Evolutionary conservation across 2,113 vertebrate genomes (phyloP), one percentile per base, ranked within the genome.

Genomic region (Tachuris rubrigastra): DNA sequence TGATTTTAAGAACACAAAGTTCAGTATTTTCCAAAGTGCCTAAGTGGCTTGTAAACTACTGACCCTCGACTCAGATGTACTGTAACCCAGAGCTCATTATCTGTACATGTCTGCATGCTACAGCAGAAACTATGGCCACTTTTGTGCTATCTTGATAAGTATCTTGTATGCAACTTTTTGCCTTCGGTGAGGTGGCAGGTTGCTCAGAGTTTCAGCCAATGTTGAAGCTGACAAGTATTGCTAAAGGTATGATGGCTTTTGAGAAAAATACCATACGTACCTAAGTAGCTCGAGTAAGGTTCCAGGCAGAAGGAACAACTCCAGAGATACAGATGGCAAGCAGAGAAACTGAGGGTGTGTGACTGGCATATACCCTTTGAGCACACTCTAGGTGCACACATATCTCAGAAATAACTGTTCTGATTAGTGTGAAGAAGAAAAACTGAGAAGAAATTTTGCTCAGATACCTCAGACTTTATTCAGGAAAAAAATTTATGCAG

Each of bases 361-460:
- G 89, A 92, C 65, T 50, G 60, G 47, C 60, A 47, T 42, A 59
- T 20, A 80, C 44, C 44, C 85, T 80, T 31, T 77, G 59, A 92
- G 56, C 39, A 90, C 47, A 81, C 31, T 22, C 56, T 53, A 41
- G n/a, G 71, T 82, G 56, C 27, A 69, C 9, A 19, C 5, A 52
- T 25, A 47, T 31, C 76, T 87, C 50, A 55, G 62, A 87, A 92
- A 92, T 80, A 87, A 84, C 31, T 39, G 78, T 77, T 93, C 82
- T 9, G 5, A 89, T 73, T 47, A 81, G 59, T 10, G 9, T 21
- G 74, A 95, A 69, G 65, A 87, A 30, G 30, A 33, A 81, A 88
- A 87, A 56, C 30, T 31, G 33, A 65, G 37, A 89, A 46, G 37
- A 85, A 47, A 41, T 83, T 91, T 75, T 66, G 56, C 60, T 71